Evolutionary conservation across 2,113 vertebrate genomes (phyloP), one percentile per base, ranked within the genome.

Genomic region (Plotosus lineatus): DNA sequence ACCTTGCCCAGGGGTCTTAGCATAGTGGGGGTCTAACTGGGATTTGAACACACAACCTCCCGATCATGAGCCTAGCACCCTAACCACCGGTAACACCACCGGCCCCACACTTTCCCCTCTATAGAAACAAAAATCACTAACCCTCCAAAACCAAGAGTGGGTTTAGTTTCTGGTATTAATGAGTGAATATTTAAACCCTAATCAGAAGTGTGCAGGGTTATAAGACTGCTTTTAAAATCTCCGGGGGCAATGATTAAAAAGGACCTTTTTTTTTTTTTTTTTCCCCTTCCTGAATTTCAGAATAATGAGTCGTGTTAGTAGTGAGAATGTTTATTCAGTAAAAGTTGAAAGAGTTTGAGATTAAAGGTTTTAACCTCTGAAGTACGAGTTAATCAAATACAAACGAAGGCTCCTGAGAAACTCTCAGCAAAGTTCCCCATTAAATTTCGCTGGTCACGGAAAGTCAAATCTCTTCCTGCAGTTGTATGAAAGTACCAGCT

Each of bases 381-480:
- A 58, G 21, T 28, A 36, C 48, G 21, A 76, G 40, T 6, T 6
- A 44, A n/a, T 46, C 1, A 46, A 28, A 80, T 15, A 8, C 48
- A 46, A 48, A 50, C 9, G 2, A 36, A 58, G 28, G 15, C n/a
- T 83, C 15, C 31, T 69, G 48, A 50, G 51, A 79, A 38, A 60
- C 55, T 21, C 21, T n/a, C 21, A 31, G 36, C 6, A 56, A n/a
- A 42, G 36, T 8, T 33, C 5, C 21, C 51, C 48, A 53, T 81
- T 53, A 74, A 42, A 76, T 76, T 71, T 76, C 40, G 61, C 56
- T 75, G 71, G 58, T 55, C 79, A 60, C 42, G 58, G 21, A 78
- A 50, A 58, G 46, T 31, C 15, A 15, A 2, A 42, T 40, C 77
- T 28, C 38, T 7, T 21, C 3, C 28, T 51, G 56, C 51, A 48